Evolutionary conservation across 2,888 invertebrate species (phyloP), one percentile per base, ranked within the genome.

Genomic region (Drosophila anomalata): DNA sequence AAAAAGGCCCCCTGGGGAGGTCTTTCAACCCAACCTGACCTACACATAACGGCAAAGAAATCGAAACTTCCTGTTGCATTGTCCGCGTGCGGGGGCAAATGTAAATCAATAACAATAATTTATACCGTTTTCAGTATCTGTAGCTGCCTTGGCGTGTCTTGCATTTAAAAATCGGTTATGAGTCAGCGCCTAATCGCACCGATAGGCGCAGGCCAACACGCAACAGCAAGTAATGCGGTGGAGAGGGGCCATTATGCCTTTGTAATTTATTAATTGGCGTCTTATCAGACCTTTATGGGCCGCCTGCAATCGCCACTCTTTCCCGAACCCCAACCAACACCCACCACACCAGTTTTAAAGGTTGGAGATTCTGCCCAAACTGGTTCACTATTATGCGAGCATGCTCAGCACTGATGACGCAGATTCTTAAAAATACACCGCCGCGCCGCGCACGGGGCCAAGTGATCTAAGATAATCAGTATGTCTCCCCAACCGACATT

Each of bases 1-100:
- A 36, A 14, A 36, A n/a, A 11, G 51, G 51, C 12, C 17, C 51
- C 52, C 55, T 65, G 62, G 52, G 42, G 52, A 54, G 74, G 73
- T 71, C 69, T 68, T 83, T 80, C 66, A 76, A 73, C 75, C 55
- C 44, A 7, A n/a, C 29, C 46, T 65, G 65, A 72, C 73, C 36
- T 58, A 54, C 55, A 55, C 62, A 48, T 58, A 74, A 56, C 56
- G 58, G 55, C 58, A 53, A 82, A 72, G 80, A 86, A 80, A 87
- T 78, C 78, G 73, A 76, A 80, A 73, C 67, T 86, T 80, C 78
- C 78, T 82, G 82, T 71, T 68, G 72, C 70, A 70, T 31, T 60
- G 24, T 24, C 39, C 26, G 20, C n/a, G 22, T 42, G 12, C 24
- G 14, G 33, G 47, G 26, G 48, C n/a, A 36, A 69, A 60, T 39